Conservation (phyloP, 2,797 vertebrate genomes). For the Thunnus albacares region DNA sequence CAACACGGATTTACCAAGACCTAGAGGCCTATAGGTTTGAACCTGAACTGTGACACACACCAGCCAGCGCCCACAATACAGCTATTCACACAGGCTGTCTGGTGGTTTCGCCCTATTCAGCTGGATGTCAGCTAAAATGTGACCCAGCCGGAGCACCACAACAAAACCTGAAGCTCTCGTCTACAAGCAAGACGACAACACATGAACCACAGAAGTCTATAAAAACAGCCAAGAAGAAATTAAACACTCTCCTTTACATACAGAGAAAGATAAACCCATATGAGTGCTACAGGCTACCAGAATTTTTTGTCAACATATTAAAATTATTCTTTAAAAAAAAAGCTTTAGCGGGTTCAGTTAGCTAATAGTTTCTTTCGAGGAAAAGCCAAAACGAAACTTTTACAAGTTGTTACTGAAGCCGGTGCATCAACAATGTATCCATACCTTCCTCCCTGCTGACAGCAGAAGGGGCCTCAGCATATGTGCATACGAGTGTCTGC, state of each 20-base stretch:
- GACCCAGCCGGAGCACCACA: constrained; percentile 1
- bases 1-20: constrained; percentile 33
- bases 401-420: constrained; percentile 18
- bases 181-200: constrained; percentile 1
- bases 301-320: background rate
- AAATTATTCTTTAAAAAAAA: background rate
- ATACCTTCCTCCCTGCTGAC: constrained; percentile 73
- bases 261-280: background rate
- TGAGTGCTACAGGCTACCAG: background rate
- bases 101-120: constrained; percentile 78
- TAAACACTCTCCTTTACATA: background rate
- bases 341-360: background rate
- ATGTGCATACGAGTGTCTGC: constrained; percentile 1
- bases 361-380: background rate
- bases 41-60: constrained; percentile 33
- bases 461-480: constrained; percentile 55
- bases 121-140: constrained; percentile 76
- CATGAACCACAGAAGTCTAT: background rate
- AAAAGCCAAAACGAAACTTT: constrained; percentile 25
- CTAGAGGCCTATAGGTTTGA: constrained; percentile 49
- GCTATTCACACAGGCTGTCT: constrained; percentile 78
- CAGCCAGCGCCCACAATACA: constrained; percentile 70
- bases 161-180: constrained; percentile 31
- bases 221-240: background rate
- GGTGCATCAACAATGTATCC: constrained; percentile 24